These are phyloP conservation scores for Heliocidaris erythrogramma DNA, from an alignment of 35 echinoderm and acorn worm genomes.

Conservation along the genomic window DNA sequence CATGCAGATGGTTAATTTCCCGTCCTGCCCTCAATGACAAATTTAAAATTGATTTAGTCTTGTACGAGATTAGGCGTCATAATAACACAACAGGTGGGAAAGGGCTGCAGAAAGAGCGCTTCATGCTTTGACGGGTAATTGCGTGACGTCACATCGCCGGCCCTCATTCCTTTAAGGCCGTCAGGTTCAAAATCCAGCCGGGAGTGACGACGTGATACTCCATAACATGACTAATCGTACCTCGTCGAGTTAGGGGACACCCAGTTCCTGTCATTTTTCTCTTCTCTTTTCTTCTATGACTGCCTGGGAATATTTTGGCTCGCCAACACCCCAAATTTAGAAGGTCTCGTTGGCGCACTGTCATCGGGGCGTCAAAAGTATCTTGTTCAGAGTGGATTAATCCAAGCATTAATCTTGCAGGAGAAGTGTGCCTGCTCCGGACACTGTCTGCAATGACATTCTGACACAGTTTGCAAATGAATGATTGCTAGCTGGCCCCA, in stretches of 20 bases:
- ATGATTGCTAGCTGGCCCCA: background rate
- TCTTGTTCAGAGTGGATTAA: background rate
- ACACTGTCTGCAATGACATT: background rate
- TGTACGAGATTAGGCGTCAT: background rate
- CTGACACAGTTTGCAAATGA: background rate
- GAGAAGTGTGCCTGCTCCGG: background rate
- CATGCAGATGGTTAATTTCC: slow-evolving; percentile 10
- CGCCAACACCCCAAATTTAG: background rate
- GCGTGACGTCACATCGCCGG: background rate
- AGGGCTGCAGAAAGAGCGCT: background rate
- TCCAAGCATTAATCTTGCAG: background rate
- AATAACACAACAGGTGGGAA: background rate
- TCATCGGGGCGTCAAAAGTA: background rate
- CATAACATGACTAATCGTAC: background rate
- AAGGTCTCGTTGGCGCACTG: background rate
- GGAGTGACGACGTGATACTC: background rate
- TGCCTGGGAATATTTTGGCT: background rate
- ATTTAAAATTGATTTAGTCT: background rate
- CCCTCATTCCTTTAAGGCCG: background rate
- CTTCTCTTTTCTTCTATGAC: background rate
- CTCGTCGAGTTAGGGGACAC: background rate
- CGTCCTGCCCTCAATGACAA: background rate
- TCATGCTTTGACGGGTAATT: slow-evolving; percentile 8
- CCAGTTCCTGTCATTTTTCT: slow-evolving; percentile 5
- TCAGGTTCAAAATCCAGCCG: background rate